Evolutionary conservation across 2,113 vertebrate genomes (phyloP), one percentile per base, ranked within the genome.

Genomic region (Morone chrysops): DNA sequence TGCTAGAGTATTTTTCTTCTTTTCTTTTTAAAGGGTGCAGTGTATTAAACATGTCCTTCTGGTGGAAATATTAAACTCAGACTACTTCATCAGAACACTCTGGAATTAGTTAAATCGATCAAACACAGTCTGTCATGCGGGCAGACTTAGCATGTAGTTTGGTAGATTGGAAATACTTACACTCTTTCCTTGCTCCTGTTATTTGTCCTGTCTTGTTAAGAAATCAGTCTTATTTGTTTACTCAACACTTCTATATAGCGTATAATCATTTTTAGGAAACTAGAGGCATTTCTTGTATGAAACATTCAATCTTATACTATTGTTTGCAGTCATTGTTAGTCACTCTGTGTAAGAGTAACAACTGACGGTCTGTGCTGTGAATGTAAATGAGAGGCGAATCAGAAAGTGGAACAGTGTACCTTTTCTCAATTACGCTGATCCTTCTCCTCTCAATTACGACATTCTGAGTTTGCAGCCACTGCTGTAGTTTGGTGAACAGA

Each of bases 381-480:
- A 69, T 86, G 53, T 31, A 70, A 81, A 84, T 45, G 78, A 88
- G 67, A 67, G n/a, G 1, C 60, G n/a, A 43, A 43, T n/a, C 20
- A 70, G 3, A 31, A 41, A 65, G 62, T 50, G 56, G 75, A 81
- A 75, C 60, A 2, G 3, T 45, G 11, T 59, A 12, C 10, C 18
- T 71, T 69, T 20, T 25, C 7, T 60, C 43, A 65, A 25, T 80
- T 71, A 67, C 12, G 16, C 36, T 4, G 13, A 45, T 71, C 50
- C 57, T 53, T 22, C 60, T 20, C 38, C 18, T 36, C 18, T 73
- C 43, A 76, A 14, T 53, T 79, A 69, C 40, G 53, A 51, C 56
- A 31, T 62, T 63, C 22, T 62, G 48, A 43, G 16, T 67, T 70
- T 73, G n/a, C 43, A 66, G 51, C 18, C 38, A 1, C 20, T 8